Evolutionary conservation across 2,113 vertebrate species (phyloP).

Genomic region (Gila orcuttii): DNA sequence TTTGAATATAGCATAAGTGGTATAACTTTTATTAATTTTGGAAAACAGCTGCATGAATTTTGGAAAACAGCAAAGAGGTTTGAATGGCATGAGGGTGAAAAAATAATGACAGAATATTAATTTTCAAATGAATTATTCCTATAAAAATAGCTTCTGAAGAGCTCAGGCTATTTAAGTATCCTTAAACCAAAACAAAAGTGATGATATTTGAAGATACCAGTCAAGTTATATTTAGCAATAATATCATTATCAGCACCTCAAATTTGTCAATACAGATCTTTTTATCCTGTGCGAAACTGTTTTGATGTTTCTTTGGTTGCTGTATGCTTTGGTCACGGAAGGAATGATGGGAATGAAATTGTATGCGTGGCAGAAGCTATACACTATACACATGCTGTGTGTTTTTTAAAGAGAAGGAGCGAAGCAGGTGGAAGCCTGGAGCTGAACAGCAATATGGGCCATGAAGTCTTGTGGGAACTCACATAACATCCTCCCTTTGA

Average conservation of each 20-base stretch:
- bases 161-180: neutral
- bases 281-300: neutral
- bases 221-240: neutral
- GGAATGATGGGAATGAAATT: neutral
- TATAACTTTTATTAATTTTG: too few relatives aligned
- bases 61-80: neutral
- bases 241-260: neutral
- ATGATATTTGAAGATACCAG: neutral
- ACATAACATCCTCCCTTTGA: slow-evolving; percentile 40
- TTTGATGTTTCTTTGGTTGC: neutral
- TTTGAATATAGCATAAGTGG: neutral
- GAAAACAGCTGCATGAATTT: neutral
- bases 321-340: neutral
- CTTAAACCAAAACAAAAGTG: neutral
- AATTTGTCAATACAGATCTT: neutral
- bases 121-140: neutral
- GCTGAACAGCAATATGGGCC: slow-evolving; percentile 41
- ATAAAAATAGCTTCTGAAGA: neutral
- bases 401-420: slow-evolving; percentile 1
- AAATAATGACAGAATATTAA: neutral
- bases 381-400: neutral
- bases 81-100: neutral
- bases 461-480: slow-evolving; percentile 42
- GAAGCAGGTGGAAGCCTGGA: slow-evolving; percentile 39
- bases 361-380: neutral